phyloP scores from a whole-genome alignment of 2,113 vertebrate genomes.

The Sardina pilchardus region DNA sequence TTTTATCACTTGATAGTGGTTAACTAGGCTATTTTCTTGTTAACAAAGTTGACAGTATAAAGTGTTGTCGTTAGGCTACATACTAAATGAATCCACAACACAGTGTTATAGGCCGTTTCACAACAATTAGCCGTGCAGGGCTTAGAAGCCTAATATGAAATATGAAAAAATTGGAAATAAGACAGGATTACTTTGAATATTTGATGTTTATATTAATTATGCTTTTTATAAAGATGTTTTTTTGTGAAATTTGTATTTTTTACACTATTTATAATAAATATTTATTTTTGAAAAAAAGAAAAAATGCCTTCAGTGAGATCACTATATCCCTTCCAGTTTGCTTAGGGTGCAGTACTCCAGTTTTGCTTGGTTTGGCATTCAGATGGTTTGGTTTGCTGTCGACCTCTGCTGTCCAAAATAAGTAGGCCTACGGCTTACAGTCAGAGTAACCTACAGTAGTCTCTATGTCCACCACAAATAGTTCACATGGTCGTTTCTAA shows the following conservation, averaged over 20 bases:
- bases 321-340: not conserved
- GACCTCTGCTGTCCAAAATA: slow-evolving; percentile 44
- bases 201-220: slow-evolving; percentile 39
- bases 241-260: slow-evolving; percentile 40
- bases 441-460: too few species aligned
- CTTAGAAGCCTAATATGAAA: not conserved
- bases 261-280: slow-evolving; percentile 49
- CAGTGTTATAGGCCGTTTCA: not conserved
- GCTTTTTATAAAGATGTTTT: slow-evolving; percentile 44
- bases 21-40: too few species aligned
- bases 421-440: not conserved
- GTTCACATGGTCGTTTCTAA: too few species aligned
- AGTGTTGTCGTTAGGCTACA: not conserved
- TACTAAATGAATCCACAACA: not conserved
- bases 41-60: not conserved
- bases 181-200: slow-evolving; percentile 30
- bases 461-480: too few species aligned
- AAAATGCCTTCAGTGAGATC: not conserved
- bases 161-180: not conserved
- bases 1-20: slow-evolving; percentile 10
- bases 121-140: not conserved
- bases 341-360: not conserved
- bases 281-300: slow-evolving; percentile 1
- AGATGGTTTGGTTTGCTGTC: slow-evolving; percentile 13
- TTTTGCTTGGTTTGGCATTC: not conserved